A percentile compares a stretch with the other conserved stretches of the same genome.
Evolutionary conservation across 2,797 vertebrate genomes (phyloP).

Genomic region (Huso huso): DNA sequence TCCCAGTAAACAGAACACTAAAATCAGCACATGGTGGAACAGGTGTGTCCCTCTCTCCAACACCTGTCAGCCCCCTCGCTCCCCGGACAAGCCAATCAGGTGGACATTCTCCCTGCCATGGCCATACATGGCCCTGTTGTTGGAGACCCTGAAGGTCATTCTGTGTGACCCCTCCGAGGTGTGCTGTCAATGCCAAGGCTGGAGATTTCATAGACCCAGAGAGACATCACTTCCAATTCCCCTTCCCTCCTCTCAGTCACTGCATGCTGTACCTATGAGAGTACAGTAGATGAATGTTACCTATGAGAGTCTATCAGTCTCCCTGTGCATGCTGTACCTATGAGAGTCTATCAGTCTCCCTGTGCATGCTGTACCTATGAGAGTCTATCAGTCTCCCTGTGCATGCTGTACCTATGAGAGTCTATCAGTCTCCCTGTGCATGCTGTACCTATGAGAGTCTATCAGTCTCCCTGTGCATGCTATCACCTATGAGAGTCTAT

Average conservation of each 20-base stretch:
- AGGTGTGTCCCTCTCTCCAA: slow-evolving; percentile 62
- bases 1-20: slow-evolving; percentile 60
- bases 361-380: no score
- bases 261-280: not conserved
- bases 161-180: slow-evolving; percentile 18
- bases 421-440: no score
- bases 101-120: slow-evolving; percentile 32
- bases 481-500: no score
- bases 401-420: no score
- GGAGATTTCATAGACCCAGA: no score
- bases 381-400: no score
- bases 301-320: not conserved
- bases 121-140: slow-evolving; percentile 47
- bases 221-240: no score
- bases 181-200: not conserved
- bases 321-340: not conserved
- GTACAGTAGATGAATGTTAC: no score
- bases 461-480: not conserved
- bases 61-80: slow-evolving; percentile 55
- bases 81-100: slow-evolving; percentile 42
- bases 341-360: no score
- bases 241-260: no score
- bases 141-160: slow-evolving; percentile 44
- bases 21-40: slow-evolving; percentile 67
- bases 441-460: no score